Conservation (phyloP, 1,140 invertebrate species). For the Caenorhabditis inopinata region DNA sequence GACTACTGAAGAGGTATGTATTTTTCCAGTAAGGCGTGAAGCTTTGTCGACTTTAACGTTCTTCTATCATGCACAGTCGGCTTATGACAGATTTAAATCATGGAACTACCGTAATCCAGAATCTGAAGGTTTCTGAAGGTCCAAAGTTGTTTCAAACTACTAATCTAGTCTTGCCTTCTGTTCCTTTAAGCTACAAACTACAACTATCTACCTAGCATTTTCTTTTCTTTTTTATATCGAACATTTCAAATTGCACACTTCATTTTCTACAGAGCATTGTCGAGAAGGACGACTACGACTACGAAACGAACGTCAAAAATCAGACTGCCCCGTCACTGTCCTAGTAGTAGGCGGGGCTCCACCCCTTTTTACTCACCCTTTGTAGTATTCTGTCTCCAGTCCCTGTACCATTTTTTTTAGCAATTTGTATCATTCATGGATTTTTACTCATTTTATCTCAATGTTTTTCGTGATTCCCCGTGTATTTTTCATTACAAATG, state of each 20-base stretch:
- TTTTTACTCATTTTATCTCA: not conserved
- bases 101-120: no score
- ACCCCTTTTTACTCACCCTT: no score
- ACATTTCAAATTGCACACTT: not conserved
- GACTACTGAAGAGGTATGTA: conserved; percentile 7
- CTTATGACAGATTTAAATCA: no score
- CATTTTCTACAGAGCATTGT: not conserved
- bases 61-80: no score
- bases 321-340: not conserved
- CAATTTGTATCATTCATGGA: not conserved
- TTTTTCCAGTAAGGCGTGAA: no score
- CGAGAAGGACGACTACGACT: conserved; percentile 27
- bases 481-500: not conserved
- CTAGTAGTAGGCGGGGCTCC: no score
- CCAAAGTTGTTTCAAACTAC: no score
- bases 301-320: not conserved
- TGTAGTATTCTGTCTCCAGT: not conserved
- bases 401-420: not conserved
- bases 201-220: not conserved
- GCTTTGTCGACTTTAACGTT: no score
- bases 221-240: not conserved
- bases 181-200: not conserved
- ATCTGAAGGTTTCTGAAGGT: no score
- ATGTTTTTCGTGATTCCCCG: no score
- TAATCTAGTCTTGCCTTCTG: no score